These are phyloP conservation scores for Stigmatopora argus DNA, from an alignment of 2,113 vertebrate species.

Conservation along the genomic window DNA sequence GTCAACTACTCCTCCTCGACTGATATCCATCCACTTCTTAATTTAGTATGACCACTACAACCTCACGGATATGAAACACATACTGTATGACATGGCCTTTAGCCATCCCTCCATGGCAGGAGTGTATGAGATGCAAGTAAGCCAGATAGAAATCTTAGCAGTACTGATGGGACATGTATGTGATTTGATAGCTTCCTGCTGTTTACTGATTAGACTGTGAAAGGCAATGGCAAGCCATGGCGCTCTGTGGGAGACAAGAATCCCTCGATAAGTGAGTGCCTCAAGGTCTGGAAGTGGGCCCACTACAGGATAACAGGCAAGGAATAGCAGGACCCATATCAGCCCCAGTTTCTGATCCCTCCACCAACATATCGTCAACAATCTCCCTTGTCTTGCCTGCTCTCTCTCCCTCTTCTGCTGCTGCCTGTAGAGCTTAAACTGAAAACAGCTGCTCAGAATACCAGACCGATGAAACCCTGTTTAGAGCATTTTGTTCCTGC, in stretches of 20 bases:
- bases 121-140: constrained; percentile 38
- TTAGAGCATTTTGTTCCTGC: constrained; percentile 58
- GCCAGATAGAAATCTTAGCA: constrained; percentile 45
- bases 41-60: constrained; percentile 60
- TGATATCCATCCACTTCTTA: constrained; percentile 60
- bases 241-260: constrained; percentile 61
- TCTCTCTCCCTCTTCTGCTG: constrained; percentile 41
- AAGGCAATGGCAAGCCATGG: constrained; percentile 41
- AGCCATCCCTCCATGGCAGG: constrained; percentile 8
- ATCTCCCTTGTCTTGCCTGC: constrained; percentile 58
- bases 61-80: constrained; percentile 33
- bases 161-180: constrained; percentile 49
- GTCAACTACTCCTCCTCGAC: constrained; percentile 56
- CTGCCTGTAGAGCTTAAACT: constrained; percentile 72
- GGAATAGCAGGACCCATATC: constrained; percentile 63
- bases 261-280: constrained; percentile 65
- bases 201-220: constrained; percentile 50
- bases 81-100: constrained; percentile 36
- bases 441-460: constrained; percentile 80
- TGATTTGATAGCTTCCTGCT: constrained; percentile 57
- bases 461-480: constrained; percentile 78
- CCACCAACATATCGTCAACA: constrained; percentile 67
- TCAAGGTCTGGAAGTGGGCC: constrained; percentile 67
- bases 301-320: constrained; percentile 64
- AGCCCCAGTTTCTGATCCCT: constrained; percentile 65